phyloP scores from a whole-genome alignment of 2,797 vertebrate genomes.

The Liasis olivaceus region DNA sequence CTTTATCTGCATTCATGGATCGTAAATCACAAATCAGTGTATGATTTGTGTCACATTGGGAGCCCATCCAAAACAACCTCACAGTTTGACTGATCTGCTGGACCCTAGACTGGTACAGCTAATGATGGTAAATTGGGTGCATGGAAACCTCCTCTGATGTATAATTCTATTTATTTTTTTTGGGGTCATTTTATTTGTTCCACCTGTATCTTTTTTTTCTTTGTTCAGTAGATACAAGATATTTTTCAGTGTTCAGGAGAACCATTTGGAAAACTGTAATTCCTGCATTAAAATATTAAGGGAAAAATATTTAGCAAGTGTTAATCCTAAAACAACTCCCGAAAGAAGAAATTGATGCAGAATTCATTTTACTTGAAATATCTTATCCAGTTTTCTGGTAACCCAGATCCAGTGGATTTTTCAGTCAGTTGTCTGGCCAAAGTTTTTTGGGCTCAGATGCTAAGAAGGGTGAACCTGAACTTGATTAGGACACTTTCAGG shows the following conservation, averaged over 20 bases:
- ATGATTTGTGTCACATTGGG: neutral
- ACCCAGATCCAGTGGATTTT: neutral
- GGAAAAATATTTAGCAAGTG: no score
- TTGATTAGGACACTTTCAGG: neutral
- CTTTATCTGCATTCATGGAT: neutral
- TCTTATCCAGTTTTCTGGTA: neutral
- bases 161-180: no score
- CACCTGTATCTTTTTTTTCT: no score
- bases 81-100: neutral
- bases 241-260: no score
- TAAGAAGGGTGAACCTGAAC: neutral
- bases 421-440: neutral
- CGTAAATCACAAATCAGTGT: neutral
- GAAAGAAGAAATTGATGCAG: neutral
- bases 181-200: no score
- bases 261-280: no score
- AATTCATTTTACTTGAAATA: neutral
- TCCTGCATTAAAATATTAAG: no score
- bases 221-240: no score
- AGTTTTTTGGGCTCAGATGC: neutral
- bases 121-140: no score
- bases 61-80: neutral
- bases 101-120: no score
- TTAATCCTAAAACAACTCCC: neutral
- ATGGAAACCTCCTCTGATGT: no score